Evolutionary conservation across 2,888 invertebrate species (phyloP), one percentile per base, ranked within the genome.

Genomic region (Xestobium rufovillosum): DNA sequence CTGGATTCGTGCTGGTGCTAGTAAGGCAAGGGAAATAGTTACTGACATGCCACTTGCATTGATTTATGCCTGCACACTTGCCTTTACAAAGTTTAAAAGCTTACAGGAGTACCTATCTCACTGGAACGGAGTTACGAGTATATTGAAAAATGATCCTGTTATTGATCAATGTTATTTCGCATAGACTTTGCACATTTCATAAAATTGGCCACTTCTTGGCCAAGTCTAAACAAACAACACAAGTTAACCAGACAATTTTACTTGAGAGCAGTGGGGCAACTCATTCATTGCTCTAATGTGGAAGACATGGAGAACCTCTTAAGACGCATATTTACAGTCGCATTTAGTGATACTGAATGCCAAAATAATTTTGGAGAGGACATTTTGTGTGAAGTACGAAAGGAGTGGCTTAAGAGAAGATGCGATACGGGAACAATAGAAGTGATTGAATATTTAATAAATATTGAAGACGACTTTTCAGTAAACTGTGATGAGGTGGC

Each of bases 1-100:
- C 15, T 43, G 44, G 44, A 34, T 27, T 15, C 15, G 31, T 26
- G 25, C 28, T 38, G 40, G 43, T 26, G 42, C 44, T 15, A 13
- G 11, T 13, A 33, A 25, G 23, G 37, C 44, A 31, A 31, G 31
- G 14, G 40, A 44, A 37, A 37, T 44, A 12, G 32, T 43, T 15
- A 19, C 31, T 11, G 42, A 44, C 25, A 31, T 43, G 36, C 36
- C 36, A 8, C 12, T 36, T 31, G 42, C 39, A 11, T 30, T 43
- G 9, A 19, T 43, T 15, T 39, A 39, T 34, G 33, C 33, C 4
- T 28, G 19, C 26, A 33, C 12, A 6, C 6, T 6, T 10, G 33
- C 33, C 3, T 33, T 33, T 26, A 9, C 19, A 4, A 28, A 6
- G 4, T 27, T 8, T n/a, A 33, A 33, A 26, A n/a, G 23, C 9